These are phyloP conservation scores for Silurus aristotelis DNA, from an alignment of 2,797 vertebrate genomes.

Conservation along the genomic window DNA sequence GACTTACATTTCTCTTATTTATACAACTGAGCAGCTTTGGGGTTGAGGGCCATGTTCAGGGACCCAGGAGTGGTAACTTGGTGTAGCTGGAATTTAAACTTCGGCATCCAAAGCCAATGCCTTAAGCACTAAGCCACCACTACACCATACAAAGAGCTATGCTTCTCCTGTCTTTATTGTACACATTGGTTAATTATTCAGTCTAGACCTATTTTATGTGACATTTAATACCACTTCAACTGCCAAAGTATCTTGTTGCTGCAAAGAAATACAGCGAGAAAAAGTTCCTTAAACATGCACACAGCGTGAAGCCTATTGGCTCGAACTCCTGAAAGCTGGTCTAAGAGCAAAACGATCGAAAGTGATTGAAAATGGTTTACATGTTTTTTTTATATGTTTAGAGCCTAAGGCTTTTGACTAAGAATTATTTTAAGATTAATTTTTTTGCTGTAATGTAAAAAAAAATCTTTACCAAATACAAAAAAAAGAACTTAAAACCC, in stretches of 20 bases:
- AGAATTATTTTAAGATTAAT: conserved; percentile 1
- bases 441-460: background rate
- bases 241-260: background rate
- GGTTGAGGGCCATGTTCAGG: too few species aligned
- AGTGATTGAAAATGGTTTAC: background rate
- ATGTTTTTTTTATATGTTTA: background rate
- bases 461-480: conserved; percentile 9
- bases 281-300: background rate
- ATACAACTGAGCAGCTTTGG: too few species aligned
- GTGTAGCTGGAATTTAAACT: too few species aligned
- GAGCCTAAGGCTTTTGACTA: background rate
- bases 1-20: too few species aligned
- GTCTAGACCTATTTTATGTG: background rate
- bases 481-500: background rate
- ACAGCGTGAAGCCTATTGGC: background rate
- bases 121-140: too few species aligned
- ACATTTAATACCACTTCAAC: too few species aligned
- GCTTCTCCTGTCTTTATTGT: background rate
- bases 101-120: too few species aligned
- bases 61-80: too few species aligned
- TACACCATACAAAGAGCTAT: background rate
- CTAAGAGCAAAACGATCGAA: background rate
- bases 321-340: background rate
- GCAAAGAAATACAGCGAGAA: background rate
- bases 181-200: background rate